Evolutionary conservation across 2,113 vertebrate genomes (phyloP).

Genomic region (Neopipo cinnamomea): DNA sequence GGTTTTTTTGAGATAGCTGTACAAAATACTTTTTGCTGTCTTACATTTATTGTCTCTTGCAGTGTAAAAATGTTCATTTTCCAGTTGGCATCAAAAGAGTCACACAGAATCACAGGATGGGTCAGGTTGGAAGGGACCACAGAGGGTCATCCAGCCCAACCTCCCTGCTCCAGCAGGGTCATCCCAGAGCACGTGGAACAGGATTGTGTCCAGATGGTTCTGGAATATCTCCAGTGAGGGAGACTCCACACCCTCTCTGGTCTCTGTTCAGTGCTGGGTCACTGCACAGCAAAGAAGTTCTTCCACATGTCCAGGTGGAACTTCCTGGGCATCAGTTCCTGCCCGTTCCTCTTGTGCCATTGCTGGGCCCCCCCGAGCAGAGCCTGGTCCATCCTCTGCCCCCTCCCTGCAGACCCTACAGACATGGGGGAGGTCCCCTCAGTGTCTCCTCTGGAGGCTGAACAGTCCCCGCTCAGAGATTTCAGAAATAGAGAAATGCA

Average conservation of each 20-base stretch:
- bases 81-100: background rate
- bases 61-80: background rate
- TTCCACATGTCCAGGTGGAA: background rate
- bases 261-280: background rate
- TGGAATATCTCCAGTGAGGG: background rate
- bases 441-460: background rate
- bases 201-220: accelerated
- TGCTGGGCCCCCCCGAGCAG: background rate
- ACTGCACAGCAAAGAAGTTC: background rate
- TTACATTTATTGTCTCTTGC: background rate
- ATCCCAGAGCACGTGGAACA: background rate
- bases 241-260: background rate
- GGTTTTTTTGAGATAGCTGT: too few relatives aligned
- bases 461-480: background rate
- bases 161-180: background rate
- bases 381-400: background rate
- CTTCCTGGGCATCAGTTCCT: background rate
- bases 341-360: background rate
- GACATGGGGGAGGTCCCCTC: background rate
- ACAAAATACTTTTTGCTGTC: background rate
- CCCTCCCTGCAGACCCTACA: background rate
- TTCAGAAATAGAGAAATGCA: background rate
- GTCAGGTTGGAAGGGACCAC: background rate
- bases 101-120: background rate
- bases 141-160: background rate